These are phyloP conservation scores for Disparrhopalites patrizii DNA, from an alignment of 2,888 invertebrate genomes.

Conservation along the genomic window DNA sequence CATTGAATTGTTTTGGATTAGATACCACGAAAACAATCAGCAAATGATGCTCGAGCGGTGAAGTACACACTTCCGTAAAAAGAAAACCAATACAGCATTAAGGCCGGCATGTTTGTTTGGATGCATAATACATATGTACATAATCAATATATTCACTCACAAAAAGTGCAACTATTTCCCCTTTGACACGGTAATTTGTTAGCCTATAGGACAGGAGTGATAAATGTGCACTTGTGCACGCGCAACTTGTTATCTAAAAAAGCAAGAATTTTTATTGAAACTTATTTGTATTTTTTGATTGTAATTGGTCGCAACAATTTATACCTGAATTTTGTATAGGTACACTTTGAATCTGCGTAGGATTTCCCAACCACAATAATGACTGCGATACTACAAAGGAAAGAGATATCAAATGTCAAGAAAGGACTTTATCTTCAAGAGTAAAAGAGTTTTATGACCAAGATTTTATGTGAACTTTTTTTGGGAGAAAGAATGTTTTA, in stretches of 20 bases:
- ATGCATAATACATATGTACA: background rate
- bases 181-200: too few relatives aligned
- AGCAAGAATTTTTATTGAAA: background rate
- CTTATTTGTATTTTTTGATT: background rate
- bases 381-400: too few relatives aligned
- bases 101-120: background rate
- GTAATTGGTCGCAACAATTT: constrained; percentile 10
- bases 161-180: background rate
- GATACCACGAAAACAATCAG: background rate
- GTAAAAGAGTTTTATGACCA: too few relatives aligned
- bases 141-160: background rate
- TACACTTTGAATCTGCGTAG: too few relatives aligned
- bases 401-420: too few relatives aligned
- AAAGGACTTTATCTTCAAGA: too few relatives aligned
- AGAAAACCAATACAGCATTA: background rate
- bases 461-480: too few relatives aligned
- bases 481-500: too few relatives aligned
- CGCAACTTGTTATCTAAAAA: constrained; percentile 9
- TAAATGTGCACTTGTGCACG: constrained; percentile 23
- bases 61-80: background rate
- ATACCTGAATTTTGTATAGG: too few relatives aligned
- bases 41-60: background rate
- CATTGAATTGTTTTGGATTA: background rate
- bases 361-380: too few relatives aligned
- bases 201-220: background rate